phyloP scores from a whole-genome alignment of 2,113 vertebrate genomes.

The Electrona antarctica region DNA sequence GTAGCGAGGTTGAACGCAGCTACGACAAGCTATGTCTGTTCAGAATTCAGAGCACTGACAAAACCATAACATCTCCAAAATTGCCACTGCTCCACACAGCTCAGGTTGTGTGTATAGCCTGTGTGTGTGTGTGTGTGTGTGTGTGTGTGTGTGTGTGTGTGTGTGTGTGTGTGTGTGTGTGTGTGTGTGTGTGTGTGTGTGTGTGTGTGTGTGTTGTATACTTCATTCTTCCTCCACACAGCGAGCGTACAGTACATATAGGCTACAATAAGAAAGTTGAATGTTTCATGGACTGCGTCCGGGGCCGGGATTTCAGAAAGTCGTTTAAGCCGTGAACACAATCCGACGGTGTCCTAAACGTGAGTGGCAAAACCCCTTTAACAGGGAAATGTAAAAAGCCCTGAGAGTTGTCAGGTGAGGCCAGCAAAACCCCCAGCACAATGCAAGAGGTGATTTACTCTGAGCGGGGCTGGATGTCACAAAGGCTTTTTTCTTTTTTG shows the following conservation, averaged over 20 bases:
- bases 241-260: slow-evolving; percentile 11
- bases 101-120: no score
- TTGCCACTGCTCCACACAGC: slow-evolving; percentile 25
- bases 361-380: slow-evolving; percentile 63
- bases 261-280: slow-evolving; percentile 20
- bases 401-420: slow-evolving; percentile 63
- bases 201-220: no score
- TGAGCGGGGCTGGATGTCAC: slow-evolving; percentile 60
- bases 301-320: slow-evolving; percentile 51
- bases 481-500: slow-evolving; percentile 57
- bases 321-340: slow-evolving; percentile 51
- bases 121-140: no score
- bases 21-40: not conserved
- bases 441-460: slow-evolving; percentile 66
- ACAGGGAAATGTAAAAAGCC: slow-evolving; percentile 60
- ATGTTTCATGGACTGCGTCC: slow-evolving; percentile 24
- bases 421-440: slow-evolving; percentile 40
- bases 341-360: slow-evolving; percentile 53
- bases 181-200: no score
- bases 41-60: not conserved
- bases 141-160: no score
- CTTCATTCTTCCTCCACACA: slow-evolving; percentile 49
- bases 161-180: no score
- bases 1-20: not conserved
- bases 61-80: slow-evolving; percentile 19